These are phyloP conservation scores for Idaea dimidiata DNA, from an alignment of 2,888 invertebrate genomes.

Conservation along the genomic window DNA sequence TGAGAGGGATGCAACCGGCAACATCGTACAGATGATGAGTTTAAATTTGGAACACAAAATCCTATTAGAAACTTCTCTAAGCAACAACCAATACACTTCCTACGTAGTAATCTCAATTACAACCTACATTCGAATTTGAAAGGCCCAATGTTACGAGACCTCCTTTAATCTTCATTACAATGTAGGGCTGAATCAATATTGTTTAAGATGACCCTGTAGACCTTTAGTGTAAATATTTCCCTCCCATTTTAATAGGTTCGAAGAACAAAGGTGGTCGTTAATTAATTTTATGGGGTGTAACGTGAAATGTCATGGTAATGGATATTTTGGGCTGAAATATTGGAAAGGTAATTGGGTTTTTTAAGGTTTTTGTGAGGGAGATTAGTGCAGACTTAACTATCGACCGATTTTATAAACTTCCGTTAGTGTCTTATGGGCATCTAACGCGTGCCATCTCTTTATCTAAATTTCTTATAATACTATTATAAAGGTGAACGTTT, in stretches of 20 bases:
- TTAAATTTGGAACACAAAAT: conserved; percentile 9
- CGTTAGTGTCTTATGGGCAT: too few relatives aligned
- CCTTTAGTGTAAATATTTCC: conserved; percentile 31
- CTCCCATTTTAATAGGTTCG: conserved; percentile 28
- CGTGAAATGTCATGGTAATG: conserved; percentile 5
- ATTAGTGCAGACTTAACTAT: too few relatives aligned
- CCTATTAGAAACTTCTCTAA: background rate
- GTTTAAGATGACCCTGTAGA: conserved; percentile 32
- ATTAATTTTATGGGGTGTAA: conserved; percentile 23
- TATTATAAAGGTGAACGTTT: too few relatives aligned
- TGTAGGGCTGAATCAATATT: conserved; percentile 38
- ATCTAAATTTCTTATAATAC: too few relatives aligned
- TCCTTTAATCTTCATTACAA: conserved; percentile 25
- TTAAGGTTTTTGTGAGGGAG: background rate
- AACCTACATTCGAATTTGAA: conserved; percentile 12
- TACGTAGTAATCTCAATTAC: conserved; percentile 12
- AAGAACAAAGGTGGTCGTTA: conserved; percentile 22
- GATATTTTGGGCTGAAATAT: background rate
- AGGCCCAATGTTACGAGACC: conserved; percentile 8
- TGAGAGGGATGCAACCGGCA: too few relatives aligned
- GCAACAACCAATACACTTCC: background rate
- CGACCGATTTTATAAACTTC: too few relatives aligned
- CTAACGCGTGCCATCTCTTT: too few relatives aligned
- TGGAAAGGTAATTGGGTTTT: background rate
- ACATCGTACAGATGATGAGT: too few relatives aligned